Percentiles rank a stretch among this genome's conserved stretches.
These are phyloP conservation scores for Caretta caretta DNA, from an alignment of 2,113 vertebrate species.

Conservation along the genomic window DNA sequence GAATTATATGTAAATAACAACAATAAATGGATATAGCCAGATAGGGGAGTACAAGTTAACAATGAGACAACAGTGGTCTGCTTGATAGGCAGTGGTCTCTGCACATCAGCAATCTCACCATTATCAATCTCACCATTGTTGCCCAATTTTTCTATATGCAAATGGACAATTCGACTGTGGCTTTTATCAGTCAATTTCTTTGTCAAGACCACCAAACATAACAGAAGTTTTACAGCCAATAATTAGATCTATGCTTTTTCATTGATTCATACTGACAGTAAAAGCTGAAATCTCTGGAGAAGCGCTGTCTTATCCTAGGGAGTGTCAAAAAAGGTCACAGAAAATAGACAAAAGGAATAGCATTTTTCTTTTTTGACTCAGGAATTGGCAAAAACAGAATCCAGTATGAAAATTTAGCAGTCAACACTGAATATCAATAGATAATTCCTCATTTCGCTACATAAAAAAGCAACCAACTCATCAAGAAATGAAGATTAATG, in stretches of 20 bases:
- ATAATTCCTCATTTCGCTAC: neutral
- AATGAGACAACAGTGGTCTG: neutral
- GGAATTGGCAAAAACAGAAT: neutral
- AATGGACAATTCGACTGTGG: neutral
- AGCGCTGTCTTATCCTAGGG: neutral
- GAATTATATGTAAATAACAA: neutral
- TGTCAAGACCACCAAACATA: neutral
- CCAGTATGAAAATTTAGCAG: neutral
- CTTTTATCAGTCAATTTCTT: neutral
- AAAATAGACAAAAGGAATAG: accelerated
- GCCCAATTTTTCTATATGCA: neutral
- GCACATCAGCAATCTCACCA: neutral
- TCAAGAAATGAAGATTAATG: neutral
- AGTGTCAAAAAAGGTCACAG: neutral
- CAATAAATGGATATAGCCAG: neutral
- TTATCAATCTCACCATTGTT: neutral
- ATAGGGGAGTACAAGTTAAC: neutral
- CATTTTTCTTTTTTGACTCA: neutral
- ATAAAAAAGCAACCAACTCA: neutral
- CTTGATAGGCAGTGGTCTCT: neutral
- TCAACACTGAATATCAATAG: neutral
- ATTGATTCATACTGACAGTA: neutral
- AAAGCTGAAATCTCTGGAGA: neutral
- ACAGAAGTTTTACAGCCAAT: neutral
- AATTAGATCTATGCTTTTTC: neutral